phyloP scores from a whole-genome alignment of 1,140 invertebrate genomes.

The Ceratina australensis region DNA sequence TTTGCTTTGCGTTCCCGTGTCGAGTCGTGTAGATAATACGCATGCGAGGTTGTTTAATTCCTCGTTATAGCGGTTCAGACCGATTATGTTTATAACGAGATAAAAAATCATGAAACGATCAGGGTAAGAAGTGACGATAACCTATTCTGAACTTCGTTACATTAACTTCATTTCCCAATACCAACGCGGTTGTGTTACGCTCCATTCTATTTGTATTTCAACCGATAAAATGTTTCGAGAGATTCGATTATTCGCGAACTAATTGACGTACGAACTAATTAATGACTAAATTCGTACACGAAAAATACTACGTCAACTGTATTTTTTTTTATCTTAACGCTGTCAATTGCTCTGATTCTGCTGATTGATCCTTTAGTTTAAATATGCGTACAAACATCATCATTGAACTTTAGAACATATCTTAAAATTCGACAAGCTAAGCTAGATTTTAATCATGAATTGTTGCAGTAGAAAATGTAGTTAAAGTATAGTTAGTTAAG shows the following conservation, averaged over 20 bases:
- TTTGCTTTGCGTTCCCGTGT: not conserved
- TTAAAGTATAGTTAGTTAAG: too few relatives aligned
- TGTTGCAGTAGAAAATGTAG: not conserved
- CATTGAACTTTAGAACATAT: not conserved
- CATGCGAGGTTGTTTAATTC: conserved; percentile 25
- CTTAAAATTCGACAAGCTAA: too few relatives aligned
- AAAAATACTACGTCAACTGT: not conserved
- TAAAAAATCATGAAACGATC: conserved; percentile 1
- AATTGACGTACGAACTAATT: not conserved
- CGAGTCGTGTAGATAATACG: not conserved
- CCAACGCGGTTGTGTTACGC: conserved; percentile 6
- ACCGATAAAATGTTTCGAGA: conserved; percentile 8
- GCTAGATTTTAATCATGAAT: not conserved
- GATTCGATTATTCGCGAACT: conserved; percentile 22
- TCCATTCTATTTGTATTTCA: conserved; percentile 30
- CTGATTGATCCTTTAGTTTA: too few relatives aligned
- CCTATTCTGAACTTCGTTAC: conserved; percentile 52
- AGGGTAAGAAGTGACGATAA: conserved; percentile 44
- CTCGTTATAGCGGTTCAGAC: not conserved
- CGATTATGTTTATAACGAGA: not conserved
- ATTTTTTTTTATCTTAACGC: not conserved
- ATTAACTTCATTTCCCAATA: conserved; percentile 54
- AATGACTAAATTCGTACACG: too few relatives aligned
- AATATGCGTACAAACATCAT: not conserved
- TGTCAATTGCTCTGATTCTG: too few relatives aligned